These are phyloP conservation scores for Cheirogaleus major DNA, from an alignment of 2,797 vertebrate genomes.

Conservation along the genomic window DNA sequence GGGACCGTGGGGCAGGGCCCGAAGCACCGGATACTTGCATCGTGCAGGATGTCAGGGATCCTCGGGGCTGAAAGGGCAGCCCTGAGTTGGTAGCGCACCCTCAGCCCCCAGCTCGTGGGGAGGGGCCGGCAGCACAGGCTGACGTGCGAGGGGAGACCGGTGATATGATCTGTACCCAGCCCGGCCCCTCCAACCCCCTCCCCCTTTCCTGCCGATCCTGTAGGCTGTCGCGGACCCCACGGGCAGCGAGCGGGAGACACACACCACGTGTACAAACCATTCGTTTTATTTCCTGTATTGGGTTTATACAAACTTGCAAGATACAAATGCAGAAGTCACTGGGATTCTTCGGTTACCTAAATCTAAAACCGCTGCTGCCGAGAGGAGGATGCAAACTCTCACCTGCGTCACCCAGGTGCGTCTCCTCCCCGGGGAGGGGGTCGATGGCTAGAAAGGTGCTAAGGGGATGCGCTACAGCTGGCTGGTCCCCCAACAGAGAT, in stretches of 20 bases:
- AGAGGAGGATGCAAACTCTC: neutral
- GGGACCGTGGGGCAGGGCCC: neutral
- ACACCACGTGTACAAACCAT: constrained; percentile 48
- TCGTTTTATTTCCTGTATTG: constrained; percentile 52
- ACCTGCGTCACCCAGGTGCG: neutral
- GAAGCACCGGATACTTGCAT: neutral
- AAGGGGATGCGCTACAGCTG: neutral
- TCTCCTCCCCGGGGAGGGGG: neutral
- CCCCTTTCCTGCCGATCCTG: neutral
- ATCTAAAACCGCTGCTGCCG: neutral
- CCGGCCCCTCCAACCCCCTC: neutral
- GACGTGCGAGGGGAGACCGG: neutral
- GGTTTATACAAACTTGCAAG: constrained; percentile 61
- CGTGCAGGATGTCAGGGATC: neutral
- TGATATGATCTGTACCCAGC: no score
- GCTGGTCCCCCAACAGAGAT: neutral
- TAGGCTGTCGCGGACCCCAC: accelerated
- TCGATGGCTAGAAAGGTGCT: constrained; percentile 12
- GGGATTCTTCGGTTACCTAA: constrained; percentile 25
- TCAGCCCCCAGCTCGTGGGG: neutral
- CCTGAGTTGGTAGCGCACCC: neutral
- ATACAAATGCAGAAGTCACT: constrained; percentile 23
- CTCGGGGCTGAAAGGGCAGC: neutral
- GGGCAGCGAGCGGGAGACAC: neutral
- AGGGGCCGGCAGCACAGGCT: neutral